Base-by-base conservation (phyloP, 64 coral and sea anemone genomes). In the Trachythela sp. region DNA sequence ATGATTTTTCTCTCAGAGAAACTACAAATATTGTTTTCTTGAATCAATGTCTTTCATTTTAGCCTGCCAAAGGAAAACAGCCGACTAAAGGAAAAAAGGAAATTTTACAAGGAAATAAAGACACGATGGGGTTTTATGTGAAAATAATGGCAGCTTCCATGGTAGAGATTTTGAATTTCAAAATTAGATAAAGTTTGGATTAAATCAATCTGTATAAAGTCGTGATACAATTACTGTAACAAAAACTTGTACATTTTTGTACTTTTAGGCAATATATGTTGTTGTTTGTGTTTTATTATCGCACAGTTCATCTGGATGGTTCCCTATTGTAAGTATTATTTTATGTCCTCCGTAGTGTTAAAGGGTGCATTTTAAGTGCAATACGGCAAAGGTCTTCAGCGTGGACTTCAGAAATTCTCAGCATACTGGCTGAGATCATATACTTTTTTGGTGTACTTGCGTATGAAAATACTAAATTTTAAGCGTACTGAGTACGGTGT, bases 81-180 rank as follows among this genome's bases (percentile, higher is more conserved):
- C 75, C 75, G 2, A 80, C 75, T 15, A 80, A 80, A 80, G 75
- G 75, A 6, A 80, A 80, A 40, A 80, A 80, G 37, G 75, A 80
- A 80, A 80, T 80, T 40, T 40, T 80, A 17, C 20, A 80, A 35
- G 75, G 75, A 15, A 80, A 80, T 80, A 80, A 80, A 18, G 75
- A 35, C 31, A 80, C 75, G 31, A 34, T 80, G 37, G 33, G 13
- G 31, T 80, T 80, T 35, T 80, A 80, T 80, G 33, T 2, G 37
- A 80, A 80, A 37, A 80, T 80, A 13, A 80, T 80, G 75, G 33
- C 75, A 9, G 75, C 32, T 80, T 80, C 75, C 30, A 80, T 15
- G 31, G 75, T 80, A 80, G 26, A 64, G 34, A 36, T 80, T 30
- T 26, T 72, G 68, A 26, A 80, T 80, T 77, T 35, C 75, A 35